phyloP scores from a whole-genome alignment of 2,888 invertebrate genomes.

The Aspidiotus destructor region DNA sequence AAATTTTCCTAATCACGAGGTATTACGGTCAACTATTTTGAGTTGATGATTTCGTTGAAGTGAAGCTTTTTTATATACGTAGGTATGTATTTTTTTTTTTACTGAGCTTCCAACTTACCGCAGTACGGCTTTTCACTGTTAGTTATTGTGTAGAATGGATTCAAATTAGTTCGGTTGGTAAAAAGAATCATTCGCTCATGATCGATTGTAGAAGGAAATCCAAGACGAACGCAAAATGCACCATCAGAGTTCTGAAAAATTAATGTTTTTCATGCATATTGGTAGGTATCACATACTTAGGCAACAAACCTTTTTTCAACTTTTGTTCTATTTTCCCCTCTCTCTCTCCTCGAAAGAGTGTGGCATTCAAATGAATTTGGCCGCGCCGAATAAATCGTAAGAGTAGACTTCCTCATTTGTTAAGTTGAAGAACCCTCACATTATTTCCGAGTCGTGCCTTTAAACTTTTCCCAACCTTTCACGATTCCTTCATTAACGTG shows the following conservation, averaged over 20 bases:
- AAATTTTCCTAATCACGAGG: no score
- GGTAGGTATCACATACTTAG: not conserved
- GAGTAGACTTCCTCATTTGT: no score
- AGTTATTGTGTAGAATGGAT: slow-evolving; percentile 59
- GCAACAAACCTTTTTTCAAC: not conserved
- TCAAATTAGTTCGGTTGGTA: slow-evolving; percentile 13
- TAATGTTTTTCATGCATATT: not conserved
- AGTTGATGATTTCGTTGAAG: no score
- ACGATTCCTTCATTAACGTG: not conserved
- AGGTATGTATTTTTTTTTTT: no score
- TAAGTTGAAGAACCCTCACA: no score
- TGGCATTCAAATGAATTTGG: no score
- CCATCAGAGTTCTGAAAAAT: slow-evolving; percentile 52
- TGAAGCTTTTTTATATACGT: no score
- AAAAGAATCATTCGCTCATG: slow-evolving; percentile 47
- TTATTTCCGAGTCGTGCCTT: not conserved
- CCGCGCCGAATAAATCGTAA: no score
- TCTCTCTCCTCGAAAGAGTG: not conserved
- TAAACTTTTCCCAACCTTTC: not conserved
- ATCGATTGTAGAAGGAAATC: slow-evolving; percentile 36
- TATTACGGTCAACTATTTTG: no score
- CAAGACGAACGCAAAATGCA: slow-evolving; percentile 45
- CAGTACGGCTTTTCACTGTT: slow-evolving; percentile 62
- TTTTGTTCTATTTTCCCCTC: not conserved
- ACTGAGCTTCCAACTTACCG: slow-evolving; percentile 44